Evolutionary conservation across 2,888 invertebrate species (phyloP).

Genomic region (Chirona hameri): DNA sequence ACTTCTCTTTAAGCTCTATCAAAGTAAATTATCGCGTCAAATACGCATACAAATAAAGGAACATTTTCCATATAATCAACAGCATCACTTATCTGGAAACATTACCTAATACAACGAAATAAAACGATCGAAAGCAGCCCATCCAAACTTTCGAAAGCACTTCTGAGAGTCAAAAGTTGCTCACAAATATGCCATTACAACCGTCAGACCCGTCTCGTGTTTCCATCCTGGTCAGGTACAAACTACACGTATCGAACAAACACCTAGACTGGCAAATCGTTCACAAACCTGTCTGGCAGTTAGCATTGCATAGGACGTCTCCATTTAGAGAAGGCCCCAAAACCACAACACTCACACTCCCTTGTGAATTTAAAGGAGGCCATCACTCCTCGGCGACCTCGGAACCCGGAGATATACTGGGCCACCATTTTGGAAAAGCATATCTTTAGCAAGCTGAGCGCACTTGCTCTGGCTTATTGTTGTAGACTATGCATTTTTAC

Average conservation of each 20-base stretch:
- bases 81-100: not conserved
- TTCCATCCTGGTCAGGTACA: slow-evolving; percentile 22
- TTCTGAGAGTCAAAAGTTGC: not conserved
- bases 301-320: too few species aligned
- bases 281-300: too few species aligned
- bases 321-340: too few species aligned
- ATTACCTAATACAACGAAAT: not conserved
- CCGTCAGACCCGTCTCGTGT: not conserved
- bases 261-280: not conserved
- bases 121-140: not conserved
- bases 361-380: too few species aligned
- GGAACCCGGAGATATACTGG: too few species aligned
- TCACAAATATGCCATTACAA: not conserved
- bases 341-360: too few species aligned
- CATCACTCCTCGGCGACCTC: too few species aligned
- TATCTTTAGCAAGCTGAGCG: too few species aligned
- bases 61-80: not conserved
- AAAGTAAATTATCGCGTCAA: not conserved
- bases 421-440: too few species aligned
- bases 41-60: not conserved
- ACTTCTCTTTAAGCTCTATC: not conserved
- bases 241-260: not conserved
- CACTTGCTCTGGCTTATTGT: too few species aligned
- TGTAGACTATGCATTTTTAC: too few species aligned
- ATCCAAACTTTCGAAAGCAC: not conserved